Evolutionary conservation across 2,888 invertebrate genomes (phyloP), one percentile per base, ranked within the genome.

Genomic region (Platycheirus albimanus): DNA sequence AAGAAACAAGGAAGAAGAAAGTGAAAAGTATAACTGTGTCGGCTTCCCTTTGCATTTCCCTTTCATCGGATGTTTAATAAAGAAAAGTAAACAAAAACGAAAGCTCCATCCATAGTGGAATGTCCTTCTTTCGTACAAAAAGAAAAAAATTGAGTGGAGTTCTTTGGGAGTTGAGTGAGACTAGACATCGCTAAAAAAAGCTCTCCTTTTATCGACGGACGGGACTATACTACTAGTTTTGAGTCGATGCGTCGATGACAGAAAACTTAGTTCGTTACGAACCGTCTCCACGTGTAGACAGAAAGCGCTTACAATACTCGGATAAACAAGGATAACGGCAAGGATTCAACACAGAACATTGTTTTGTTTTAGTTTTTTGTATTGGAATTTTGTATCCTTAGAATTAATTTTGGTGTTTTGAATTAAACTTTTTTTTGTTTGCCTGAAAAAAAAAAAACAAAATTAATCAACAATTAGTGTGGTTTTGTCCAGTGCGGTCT

Each of bases 261-360:
- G 41, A 67, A 51, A 72, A 83, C 72, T 83, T 83, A 83, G 83
- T 83, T 83, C 83, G 72, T 58, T 69, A 74, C 78, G 83, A 78
- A 83, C 83, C 83, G 83, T 78, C 72, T 69, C 45, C 78, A 56
- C 72, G 83, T 83, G 78, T 56, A 64, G 69, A 64, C 66, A 36
- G 63, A 51, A 52, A 64, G 43, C 36, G 51, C 49, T 64, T 19
- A 8, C 36, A n/a, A 54, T 38, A 63, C 28, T 49, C 58, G 33
- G 45, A 56, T 45, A 36, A 66, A 30, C 54, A 45, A 74, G 74
- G 78, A 78, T 78, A 83, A 72, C 83, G 52, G 28, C 56, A 51
- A 78, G 56, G 64, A 72, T 67, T 63, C 20, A 66, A 71, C 52
- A 71, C 45, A 78, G 47, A 67, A 83, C 52, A 67, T 69, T 74